Conservation (phyloP, 2,888 invertebrate genomes). For the Xanthorhoe designata region DNA sequence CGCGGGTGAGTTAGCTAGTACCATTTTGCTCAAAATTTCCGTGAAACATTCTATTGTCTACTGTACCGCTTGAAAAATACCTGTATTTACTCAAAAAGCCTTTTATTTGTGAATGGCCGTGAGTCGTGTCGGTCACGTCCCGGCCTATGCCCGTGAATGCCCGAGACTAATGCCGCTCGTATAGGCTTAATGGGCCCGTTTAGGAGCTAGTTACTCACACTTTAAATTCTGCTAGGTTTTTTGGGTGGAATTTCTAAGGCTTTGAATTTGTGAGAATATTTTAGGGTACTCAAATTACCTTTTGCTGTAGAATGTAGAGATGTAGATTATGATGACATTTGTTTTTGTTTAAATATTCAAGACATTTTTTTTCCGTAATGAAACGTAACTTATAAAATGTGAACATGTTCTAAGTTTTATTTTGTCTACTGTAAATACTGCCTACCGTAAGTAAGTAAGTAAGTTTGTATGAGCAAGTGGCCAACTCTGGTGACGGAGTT, state of each 20-base stretch:
- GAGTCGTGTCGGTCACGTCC: slow-evolving; percentile 48
- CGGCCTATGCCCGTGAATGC: slow-evolving; percentile 49
- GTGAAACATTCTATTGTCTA: not conserved
- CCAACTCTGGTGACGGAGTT: too few relatives aligned
- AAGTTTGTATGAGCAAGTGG: too few relatives aligned
- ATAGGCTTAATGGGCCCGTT: slow-evolving; percentile 58
- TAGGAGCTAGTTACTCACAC: slow-evolving; percentile 51
- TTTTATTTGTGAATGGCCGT: slow-evolving; percentile 16
- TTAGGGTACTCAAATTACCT: not conserved
- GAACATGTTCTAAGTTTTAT: too few relatives aligned
- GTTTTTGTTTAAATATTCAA: too few relatives aligned
- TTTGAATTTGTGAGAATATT: slow-evolving; percentile 16
- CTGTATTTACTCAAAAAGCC: slow-evolving; percentile 14
- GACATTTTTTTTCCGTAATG: too few relatives aligned
- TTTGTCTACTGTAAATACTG: too few relatives aligned
- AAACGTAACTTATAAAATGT: too few relatives aligned
- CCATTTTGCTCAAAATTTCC: not conserved
- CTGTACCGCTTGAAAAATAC: not conserved
- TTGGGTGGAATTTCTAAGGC: slow-evolving; percentile 17
- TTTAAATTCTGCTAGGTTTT: slow-evolving; percentile 45
- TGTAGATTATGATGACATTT: too few relatives aligned
- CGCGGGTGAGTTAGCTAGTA: too few relatives aligned
- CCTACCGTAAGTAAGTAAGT: too few relatives aligned
- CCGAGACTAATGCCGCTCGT: slow-evolving; percentile 57
- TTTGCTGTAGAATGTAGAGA: too few relatives aligned